Base-by-base conservation (phyloP, 2,797 vertebrate species). In the Phrynocephalus forsythii region DNA sequence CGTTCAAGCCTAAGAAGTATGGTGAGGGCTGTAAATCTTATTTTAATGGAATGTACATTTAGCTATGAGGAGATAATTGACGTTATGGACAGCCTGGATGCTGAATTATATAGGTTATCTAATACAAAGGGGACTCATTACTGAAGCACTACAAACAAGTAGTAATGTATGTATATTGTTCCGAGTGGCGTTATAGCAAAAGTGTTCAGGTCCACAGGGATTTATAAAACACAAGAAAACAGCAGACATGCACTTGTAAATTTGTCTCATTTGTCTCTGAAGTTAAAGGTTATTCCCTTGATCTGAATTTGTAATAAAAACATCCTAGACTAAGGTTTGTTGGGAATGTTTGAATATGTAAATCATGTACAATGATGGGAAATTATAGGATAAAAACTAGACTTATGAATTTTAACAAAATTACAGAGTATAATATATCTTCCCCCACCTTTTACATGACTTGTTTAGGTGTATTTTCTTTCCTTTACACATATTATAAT, bases 231-330 rank as follows among this genome's bases (percentile, higher is more conserved):
- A 95, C 96, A 94, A 94, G 95, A 95, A 96, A 98, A 97, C 97
- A 97, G 96, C 98, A 98, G 97, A 97, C 96, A 95, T 94, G 94
- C 95, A 96, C 97, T 97, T 97, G 97, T 97, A 97, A 97, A 98
- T 95, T 94, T 97, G 96, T 97, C 96, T 97, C 96, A 97, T 96
- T 97, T 97, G 97, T 98, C 96, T 97, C 97, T 97, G 96, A 97
- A 98, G 97, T 97, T 97, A 98, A 98, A 98, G 97, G 97, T 97
- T 94, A 96, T 97, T 97, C 97, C 97, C 97, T 97, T 97, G 97
- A 97, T 98, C 98, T 97, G 97, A 97, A 98, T 97, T 95, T 95
- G 97, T 97, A 97, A 97, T 97, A 97, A 97, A 97, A 97, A 97
- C 96, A 96, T 92, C 95, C 96, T 96, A 95, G 96, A 95, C 95